Evolutionary conservation across 2,797 vertebrate species (phyloP), one percentile per base, ranked within the genome.

Genomic region (Anguilla anguilla): DNA sequence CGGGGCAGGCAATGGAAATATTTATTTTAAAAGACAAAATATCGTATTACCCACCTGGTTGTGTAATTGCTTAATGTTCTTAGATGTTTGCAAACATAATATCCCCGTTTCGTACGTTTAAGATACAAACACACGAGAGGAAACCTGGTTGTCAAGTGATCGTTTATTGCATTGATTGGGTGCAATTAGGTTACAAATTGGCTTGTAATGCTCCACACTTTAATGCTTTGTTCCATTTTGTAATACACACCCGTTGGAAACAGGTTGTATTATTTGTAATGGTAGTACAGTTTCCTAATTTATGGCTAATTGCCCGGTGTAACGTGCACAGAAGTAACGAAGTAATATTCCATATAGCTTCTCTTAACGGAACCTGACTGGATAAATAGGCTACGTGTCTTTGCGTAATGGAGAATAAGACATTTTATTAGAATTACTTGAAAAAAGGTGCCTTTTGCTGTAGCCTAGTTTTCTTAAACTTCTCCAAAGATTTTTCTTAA

Each of bases 111-210:
- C 15, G 46, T 43, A 79, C 13, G 74, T 15, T 35, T 79, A 35
- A 77, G 72, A 77, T 25, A 46, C 74, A 35, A 22, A 19, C 6
- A 79, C 39, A 35, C 22, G 11, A 43, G 86, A 84, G 67, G 51
- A 83, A 83, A 19, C 43, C 39, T 35, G 55, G 59, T 59, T 49
- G 77, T 74, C 55, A 82, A 28, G 57, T 17, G 57, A 39, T 83
- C 46, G 77, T 87, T 87, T 87, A 87, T 87, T 72, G 61, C 81
- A 85, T 57, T 69, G 67, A 83, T 59, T 87, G 64, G 81, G 79
- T 83, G 64, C 39, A 91, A 90, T 91, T 89, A 88, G 67, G 57
- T 55, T 90, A 91, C 88, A 90, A 87, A 91, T 91, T 89, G 81
- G 83, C 77, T 53, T 88, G 25, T 83, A 87, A 57, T 84, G 74